Conservation (phyloP, 2,797 vertebrate genomes). For the Amphiprion clarkii region DNA sequence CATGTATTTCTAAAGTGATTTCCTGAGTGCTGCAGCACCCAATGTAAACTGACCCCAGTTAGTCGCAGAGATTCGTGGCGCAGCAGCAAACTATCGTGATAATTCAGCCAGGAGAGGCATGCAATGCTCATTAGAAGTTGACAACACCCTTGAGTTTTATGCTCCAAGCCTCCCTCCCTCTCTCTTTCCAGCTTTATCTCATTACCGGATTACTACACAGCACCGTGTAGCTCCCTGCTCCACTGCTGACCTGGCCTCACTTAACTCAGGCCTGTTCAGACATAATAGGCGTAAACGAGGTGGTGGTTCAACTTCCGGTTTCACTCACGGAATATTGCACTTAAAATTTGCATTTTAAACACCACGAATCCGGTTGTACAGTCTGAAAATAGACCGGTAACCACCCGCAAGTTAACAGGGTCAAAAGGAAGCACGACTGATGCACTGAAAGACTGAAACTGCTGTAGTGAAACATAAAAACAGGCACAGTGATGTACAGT, state of each 20-base stretch:
- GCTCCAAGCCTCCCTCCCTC: neutral
- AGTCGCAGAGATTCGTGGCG: neutral
- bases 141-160: slow-evolving; percentile 8
- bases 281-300: slow-evolving; percentile 5
- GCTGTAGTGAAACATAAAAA: neutral
- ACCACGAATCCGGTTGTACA: no score
- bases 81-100: neutral
- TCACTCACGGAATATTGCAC: neutral
- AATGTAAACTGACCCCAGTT: neutral
- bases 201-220: slow-evolving; percentile 80
- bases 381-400: neutral
- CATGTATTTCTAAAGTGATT: neutral
- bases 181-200: slow-evolving; percentile 57
- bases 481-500: no score
- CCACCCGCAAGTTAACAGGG: neutral
- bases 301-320: slow-evolving; percentile 46
- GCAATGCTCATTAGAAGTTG: neutral
- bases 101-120: neutral
- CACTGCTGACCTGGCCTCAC: slow-evolving; percentile 30
- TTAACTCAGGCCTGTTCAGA: slow-evolving; percentile 3
- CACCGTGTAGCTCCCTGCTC: slow-evolving; percentile 14
- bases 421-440: neutral
- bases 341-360: neutral
- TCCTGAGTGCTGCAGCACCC: neutral
- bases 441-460: no score